phyloP scores from a whole-genome alignment of 2,113 vertebrate genomes.

The Egretta garzetta region DNA sequence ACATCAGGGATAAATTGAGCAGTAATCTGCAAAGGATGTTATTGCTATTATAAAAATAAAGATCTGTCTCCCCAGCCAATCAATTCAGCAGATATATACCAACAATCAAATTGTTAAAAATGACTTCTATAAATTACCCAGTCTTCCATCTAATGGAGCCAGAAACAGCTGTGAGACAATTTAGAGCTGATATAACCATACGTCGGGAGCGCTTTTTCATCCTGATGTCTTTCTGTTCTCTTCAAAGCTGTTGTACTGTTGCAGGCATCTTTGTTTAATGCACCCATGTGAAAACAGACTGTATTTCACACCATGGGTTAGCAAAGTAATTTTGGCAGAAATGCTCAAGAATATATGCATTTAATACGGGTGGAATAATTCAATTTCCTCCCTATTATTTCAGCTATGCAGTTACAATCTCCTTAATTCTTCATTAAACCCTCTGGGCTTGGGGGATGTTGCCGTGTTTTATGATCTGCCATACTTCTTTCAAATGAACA shows the following conservation, averaged over 20 bases:
- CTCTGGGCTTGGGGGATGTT: conserved; percentile 62
- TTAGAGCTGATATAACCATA: conserved; percentile 70
- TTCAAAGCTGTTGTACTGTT: conserved; percentile 34
- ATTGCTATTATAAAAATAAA: conserved; percentile 81
- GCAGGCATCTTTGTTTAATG: conserved; percentile 66
- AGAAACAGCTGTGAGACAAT: conserved; percentile 78
- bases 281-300: conserved; percentile 69
- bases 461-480: conserved; percentile 36
- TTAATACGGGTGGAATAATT: conserved; percentile 75
- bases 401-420: conserved; percentile 48
- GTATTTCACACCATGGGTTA: conserved; percentile 64
- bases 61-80: conserved; percentile 79
- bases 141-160: conserved; percentile 73
- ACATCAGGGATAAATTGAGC: conserved; percentile 73
- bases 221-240: conserved; percentile 39
- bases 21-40: conserved; percentile 76
- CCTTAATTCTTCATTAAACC: conserved; percentile 77
- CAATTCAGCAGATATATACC: conserved; percentile 80
- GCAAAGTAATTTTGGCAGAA: conserved; percentile 66
- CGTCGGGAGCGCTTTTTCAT: conserved; percentile 64
- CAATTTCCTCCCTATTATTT: conserved; percentile 75
- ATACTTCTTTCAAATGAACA: conserved; percentile 40
- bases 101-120: conserved; percentile 82
- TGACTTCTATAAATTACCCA: conserved; percentile 78
- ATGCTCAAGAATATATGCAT: conserved; percentile 64